phyloP scores from a whole-genome alignment of 2,797 vertebrate species.

The Rousettus madagascariensis region DNA sequence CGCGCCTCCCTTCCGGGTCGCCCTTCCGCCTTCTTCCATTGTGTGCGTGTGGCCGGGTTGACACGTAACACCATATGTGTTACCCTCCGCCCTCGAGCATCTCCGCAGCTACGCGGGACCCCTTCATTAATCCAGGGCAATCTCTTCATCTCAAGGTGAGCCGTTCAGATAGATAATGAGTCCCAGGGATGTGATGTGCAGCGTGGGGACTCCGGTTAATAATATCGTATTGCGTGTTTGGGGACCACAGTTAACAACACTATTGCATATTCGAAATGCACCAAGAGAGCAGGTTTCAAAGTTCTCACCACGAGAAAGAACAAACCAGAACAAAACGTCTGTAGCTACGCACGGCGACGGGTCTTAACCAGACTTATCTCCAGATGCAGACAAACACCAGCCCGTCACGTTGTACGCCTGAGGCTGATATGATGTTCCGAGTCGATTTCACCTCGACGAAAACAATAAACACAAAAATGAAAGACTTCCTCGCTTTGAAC shows the following conservation, averaged over 20 bases:
- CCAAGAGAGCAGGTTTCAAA: neutral
- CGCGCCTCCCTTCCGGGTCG: neutral
- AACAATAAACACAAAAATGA: neutral
- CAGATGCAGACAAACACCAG: rapidly evolving
- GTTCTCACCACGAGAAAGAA: neutral
- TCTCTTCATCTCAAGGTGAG: neutral
- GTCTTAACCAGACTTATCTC: no score
- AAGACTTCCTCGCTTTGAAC: neutral
- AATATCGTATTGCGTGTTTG: no score
- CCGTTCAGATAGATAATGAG: neutral
- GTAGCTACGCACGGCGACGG: neutral
- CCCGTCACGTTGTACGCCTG: neutral
- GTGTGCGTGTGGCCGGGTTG: neutral
- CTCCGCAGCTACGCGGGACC: neutral
- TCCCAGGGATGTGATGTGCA: rapidly evolving
- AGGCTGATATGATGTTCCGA: neutral
- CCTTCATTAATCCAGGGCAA: rapidly evolving
- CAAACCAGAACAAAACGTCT: neutral
- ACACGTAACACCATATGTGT: neutral
- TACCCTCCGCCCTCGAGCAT: neutral
- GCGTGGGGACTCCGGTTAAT: neutral
- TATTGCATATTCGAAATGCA: neutral
- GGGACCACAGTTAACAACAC: no score
- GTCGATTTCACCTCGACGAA: neutral
- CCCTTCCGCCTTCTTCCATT: neutral